These are phyloP conservation scores for Eumerus sabulonum DNA, from an alignment of 2,888 invertebrate species.

Conservation along the genomic window DNA sequence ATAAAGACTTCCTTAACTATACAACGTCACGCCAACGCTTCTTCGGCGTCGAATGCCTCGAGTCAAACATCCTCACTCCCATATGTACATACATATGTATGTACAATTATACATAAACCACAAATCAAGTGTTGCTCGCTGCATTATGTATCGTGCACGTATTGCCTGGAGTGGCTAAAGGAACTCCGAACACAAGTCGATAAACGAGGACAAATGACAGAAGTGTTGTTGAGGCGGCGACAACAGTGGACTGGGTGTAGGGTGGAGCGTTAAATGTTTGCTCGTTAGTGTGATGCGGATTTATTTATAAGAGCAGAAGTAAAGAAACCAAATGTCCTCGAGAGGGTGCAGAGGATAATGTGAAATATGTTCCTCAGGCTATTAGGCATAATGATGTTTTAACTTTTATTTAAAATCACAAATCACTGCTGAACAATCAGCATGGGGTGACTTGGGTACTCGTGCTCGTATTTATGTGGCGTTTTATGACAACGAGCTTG, in stretches of 20 bases:
- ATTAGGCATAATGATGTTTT: slow-evolving; percentile 61
- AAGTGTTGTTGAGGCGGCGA: slow-evolving; percentile 45
- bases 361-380: slow-evolving; percentile 49
- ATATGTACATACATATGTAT: too few species aligned
- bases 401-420: slow-evolving; percentile 59
- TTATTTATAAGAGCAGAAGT: slow-evolving; percentile 22
- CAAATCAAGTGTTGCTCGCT: slow-evolving; percentile 44
- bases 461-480: too few species aligned
- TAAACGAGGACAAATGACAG: slow-evolving; percentile 60
- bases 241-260: too few species aligned
- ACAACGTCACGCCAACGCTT: not conserved
- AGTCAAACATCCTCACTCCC: slow-evolving; percentile 31
- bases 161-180: slow-evolving; percentile 40
- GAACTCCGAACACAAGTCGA: slow-evolving; percentile 55
- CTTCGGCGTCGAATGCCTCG: slow-evolving; percentile 37
- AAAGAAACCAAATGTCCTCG: slow-evolving; percentile 44
- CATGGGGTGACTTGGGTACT: too few species aligned
- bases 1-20: slow-evolving; percentile 62
- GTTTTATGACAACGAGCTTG: too few species aligned
- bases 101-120: slow-evolving; percentile 14
- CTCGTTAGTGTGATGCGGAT: slow-evolving; percentile 49
- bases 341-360: slow-evolving; percentile 60
- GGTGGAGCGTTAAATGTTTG: slow-evolving; percentile 47
- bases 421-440: slow-evolving; percentile 21
- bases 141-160: slow-evolving; percentile 5